phyloP scores from a whole-genome alignment of 2,113 vertebrate species.

The Nibea coibor region DNA sequence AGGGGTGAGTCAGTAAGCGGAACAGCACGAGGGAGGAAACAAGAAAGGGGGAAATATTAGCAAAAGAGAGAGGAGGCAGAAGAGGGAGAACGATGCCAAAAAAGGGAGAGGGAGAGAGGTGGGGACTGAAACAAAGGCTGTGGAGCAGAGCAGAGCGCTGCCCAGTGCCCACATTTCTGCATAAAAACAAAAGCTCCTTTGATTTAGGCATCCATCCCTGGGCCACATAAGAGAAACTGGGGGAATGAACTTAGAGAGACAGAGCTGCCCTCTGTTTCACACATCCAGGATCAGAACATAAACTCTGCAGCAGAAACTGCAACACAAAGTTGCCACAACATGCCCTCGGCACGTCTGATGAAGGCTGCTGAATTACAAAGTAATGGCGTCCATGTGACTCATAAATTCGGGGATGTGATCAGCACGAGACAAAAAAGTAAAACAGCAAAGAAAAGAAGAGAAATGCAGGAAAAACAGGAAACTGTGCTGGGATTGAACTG shows the following conservation, averaged over 20 bases:
- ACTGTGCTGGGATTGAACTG: not conserved
- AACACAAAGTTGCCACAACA: slow-evolving; percentile 27
- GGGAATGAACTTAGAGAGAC: slow-evolving; percentile 54
- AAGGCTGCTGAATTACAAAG: not conserved
- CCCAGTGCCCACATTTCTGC: slow-evolving; percentile 72
- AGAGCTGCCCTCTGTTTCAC: slow-evolving; percentile 62
- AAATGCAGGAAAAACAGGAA: slow-evolving; percentile 26
- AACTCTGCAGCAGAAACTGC: slow-evolving; percentile 8
- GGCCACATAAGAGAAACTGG: slow-evolving; percentile 49
- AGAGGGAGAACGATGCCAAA: slow-evolving; percentile 10
- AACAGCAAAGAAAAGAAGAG: not conserved
- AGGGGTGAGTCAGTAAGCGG: slow-evolving; percentile 4
- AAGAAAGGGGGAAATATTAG: not conserved
- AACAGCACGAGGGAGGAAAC: slow-evolving; percentile 12
- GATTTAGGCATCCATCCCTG: slow-evolving; percentile 59
- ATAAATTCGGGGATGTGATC: slow-evolving; percentile 7
- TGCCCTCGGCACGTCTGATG: slow-evolving; percentile 21
- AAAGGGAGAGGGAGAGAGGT: slow-evolving; percentile 47
- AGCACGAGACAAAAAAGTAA: not conserved
- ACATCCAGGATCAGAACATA: slow-evolving; percentile 31
- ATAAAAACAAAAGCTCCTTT: slow-evolving; percentile 80
- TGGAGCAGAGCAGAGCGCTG: slow-evolving; percentile 34
- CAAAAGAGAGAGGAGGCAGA: not conserved
- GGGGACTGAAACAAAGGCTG: slow-evolving; percentile 63
- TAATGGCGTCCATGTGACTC: slow-evolving; percentile 9